phyloP scores from a whole-genome alignment of 2,113 vertebrate species.

The Dermatemys mawii region DNA sequence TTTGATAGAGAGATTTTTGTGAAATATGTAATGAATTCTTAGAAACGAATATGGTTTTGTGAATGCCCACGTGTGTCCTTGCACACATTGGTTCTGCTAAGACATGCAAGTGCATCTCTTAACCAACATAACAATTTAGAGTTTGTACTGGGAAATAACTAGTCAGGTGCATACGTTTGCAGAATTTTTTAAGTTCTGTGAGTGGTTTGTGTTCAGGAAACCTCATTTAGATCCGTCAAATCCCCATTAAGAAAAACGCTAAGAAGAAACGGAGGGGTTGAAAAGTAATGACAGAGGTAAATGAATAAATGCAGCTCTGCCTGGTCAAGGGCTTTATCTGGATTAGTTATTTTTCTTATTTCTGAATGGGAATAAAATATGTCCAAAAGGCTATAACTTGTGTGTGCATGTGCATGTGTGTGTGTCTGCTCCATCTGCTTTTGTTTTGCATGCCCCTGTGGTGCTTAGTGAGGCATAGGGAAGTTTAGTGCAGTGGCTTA shows the following conservation, averaged over 20 bases:
- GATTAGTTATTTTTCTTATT: neutral
- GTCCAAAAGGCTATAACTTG: neutral
- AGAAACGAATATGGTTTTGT: fast-evolving
- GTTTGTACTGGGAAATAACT: neutral
- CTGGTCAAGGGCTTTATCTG: neutral
- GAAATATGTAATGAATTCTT: neutral
- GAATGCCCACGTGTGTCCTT: neutral
- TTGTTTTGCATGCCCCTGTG: constrained; percentile 36
- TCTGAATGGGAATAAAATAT: neutral
- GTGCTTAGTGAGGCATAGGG: constrained; percentile 32
- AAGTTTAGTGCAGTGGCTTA: constrained; percentile 53
- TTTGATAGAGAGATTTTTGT: neutral
- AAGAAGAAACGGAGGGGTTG: neutral
- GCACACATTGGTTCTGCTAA: neutral
- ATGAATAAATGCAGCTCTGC: neutral
- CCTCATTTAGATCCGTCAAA: neutral
- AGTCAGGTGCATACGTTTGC: neutral
- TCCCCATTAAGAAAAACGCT: neutral
- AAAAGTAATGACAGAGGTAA: neutral
- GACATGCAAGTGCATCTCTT: neutral
- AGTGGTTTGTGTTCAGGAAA: neutral
- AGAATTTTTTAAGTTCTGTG: neutral
- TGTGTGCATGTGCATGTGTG: fast-evolving
- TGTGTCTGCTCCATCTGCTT: constrained; percentile 38
- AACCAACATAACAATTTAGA: fast-evolving